Conservation (phyloP, 2,888 invertebrate species). For the Tineola bisselliella region DNA sequence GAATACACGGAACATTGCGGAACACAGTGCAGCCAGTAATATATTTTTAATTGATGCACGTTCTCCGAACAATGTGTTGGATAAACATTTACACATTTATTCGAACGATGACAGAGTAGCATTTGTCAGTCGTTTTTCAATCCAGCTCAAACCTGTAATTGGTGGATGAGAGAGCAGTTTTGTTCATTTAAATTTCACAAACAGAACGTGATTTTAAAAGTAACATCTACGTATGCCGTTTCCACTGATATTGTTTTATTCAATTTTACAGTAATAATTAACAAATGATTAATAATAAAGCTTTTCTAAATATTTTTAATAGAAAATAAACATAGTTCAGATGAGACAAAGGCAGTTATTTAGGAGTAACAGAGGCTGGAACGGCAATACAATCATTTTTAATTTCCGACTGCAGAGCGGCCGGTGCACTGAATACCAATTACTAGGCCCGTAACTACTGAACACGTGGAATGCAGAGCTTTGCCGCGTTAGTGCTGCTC, state of each 20-base stretch:
- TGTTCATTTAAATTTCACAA: constrained; percentile 9
- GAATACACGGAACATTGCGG: constrained; percentile 21
- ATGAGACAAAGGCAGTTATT: constrained; percentile 1
- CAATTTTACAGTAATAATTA: background rate
- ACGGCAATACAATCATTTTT: constrained; percentile 49
- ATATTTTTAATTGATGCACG: constrained; percentile 64
- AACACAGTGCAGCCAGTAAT: constrained; percentile 48
- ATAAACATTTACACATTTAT: constrained; percentile 57
- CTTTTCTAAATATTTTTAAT: background rate
- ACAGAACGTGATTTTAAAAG: constrained; percentile 7
- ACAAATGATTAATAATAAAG: background rate
- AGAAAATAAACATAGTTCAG: background rate
- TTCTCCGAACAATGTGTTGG: constrained; percentile 44
- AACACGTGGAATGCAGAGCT: constrained; percentile 41
- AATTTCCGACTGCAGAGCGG: constrained; percentile 44
- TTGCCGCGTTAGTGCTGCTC: constrained; percentile 30
- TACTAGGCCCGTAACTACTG: constrained; percentile 43
- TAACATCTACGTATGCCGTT: background rate
- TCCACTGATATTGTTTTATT: background rate
- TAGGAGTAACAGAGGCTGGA: constrained; percentile 2
- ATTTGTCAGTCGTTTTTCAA: constrained; percentile 47
- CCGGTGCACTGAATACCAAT: constrained; percentile 57
- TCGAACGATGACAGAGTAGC: constrained; percentile 40
- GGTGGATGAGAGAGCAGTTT: constrained; percentile 51
- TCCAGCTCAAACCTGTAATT: constrained; percentile 46